These are phyloP conservation scores for Drosophila pseudotakahashii DNA, from an alignment of 2,888 invertebrate genomes.

Conservation along the genomic window DNA sequence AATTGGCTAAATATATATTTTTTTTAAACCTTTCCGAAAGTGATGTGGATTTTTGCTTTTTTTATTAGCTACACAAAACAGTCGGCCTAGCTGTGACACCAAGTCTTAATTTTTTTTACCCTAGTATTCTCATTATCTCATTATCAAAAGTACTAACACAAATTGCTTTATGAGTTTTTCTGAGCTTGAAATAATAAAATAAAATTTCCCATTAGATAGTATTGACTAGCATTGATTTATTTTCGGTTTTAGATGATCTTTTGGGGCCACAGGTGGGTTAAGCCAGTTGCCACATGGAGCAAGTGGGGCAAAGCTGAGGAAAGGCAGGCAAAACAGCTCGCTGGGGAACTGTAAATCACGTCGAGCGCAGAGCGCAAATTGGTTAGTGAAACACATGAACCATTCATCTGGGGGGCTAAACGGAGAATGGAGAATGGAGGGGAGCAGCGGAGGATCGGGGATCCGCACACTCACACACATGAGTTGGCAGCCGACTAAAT, in stretches of 20 bases:
- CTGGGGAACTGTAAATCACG: slow-evolving; percentile 77
- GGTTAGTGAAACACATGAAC: slow-evolving; percentile 64
- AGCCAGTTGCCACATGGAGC: slow-evolving; percentile 25
- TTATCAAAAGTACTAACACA: no score
- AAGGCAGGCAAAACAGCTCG: slow-evolving; percentile 59
- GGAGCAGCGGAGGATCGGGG: background rate
- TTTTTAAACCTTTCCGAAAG: no score
- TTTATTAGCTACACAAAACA: no score
- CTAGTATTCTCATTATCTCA: no score
- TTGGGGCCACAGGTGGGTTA: slow-evolving; percentile 25
- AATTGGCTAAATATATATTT: no score
- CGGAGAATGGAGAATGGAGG: background rate
- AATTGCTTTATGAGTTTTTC: no score
- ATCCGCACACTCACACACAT: slow-evolving; percentile 19
- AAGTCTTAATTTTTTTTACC: no score
- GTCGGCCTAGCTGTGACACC: no score
- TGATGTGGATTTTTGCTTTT: no score
- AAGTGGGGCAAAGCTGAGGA: background rate
- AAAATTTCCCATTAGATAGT: no score
- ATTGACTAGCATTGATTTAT: slow-evolving; percentile 10
- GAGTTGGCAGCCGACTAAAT: slow-evolving; percentile 45
- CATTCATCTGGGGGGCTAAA: slow-evolving; percentile 16
- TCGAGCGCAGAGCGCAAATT: slow-evolving; percentile 70
- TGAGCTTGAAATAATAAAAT: no score
- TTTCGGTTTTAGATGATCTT: slow-evolving; percentile 3